These are phyloP conservation scores for Poeciliopsis turrubarensis DNA, from an alignment of 2,113 vertebrate species.

Conservation along the genomic window DNA sequence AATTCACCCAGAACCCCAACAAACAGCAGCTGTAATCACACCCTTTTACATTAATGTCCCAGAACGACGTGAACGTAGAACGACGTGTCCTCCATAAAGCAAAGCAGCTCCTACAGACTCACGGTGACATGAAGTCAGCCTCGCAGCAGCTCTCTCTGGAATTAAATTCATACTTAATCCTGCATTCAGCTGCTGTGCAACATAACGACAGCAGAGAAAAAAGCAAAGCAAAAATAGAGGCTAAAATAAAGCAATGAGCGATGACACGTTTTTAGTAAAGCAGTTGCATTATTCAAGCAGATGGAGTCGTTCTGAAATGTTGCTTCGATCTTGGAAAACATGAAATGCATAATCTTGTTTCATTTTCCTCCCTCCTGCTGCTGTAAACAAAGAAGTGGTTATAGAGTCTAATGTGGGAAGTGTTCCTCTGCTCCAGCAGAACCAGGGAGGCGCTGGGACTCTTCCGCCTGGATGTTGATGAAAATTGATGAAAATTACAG, in stretches of 20 bases:
- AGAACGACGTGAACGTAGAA: slow-evolving; percentile 4
- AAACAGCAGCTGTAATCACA: not conserved
- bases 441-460: not conserved
- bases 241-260: slow-evolving; percentile 29
- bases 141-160: slow-evolving; percentile 1
- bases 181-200: slow-evolving; percentile 5
- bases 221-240: slow-evolving; percentile 3
- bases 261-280: slow-evolving; percentile 34
- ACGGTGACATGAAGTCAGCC: slow-evolving; percentile 7
- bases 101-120: not conserved
- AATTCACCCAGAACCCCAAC: not conserved
- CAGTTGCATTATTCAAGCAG: slow-evolving; percentile 27
- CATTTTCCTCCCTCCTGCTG: slow-evolving; percentile 39
- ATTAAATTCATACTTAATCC: slow-evolving; percentile 10
- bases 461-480: slow-evolving; percentile 23
- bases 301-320: slow-evolving; percentile 44
- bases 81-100: not conserved
- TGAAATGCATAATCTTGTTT: slow-evolving; percentile 44
- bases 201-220: slow-evolving; percentile 7
- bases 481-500: not conserved
- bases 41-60: not conserved
- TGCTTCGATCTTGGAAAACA: slow-evolving; percentile 44
- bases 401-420: slow-evolving; percentile 16
- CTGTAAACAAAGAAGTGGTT: slow-evolving; percentile 32
- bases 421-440: not conserved